A percentile compares a stretch with the other conserved stretches of the same genome.
Evolutionary conservation across 2,113 vertebrate species (phyloP).

Genomic region (Arizona elegans): DNA sequence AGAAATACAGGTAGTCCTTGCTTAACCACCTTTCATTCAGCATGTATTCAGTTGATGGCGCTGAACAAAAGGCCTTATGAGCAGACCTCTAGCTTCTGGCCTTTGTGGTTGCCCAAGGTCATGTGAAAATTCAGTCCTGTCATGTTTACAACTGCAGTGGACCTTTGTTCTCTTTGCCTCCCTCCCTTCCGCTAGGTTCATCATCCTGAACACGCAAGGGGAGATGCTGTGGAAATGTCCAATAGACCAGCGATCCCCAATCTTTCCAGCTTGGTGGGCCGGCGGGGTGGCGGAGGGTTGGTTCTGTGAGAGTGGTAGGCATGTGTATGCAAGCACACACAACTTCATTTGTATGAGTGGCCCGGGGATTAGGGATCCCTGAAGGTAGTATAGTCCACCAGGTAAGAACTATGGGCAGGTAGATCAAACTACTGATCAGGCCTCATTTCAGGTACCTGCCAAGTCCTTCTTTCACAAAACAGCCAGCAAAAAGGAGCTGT

Average conservation of each 20-base stretch:
- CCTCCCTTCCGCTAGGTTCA: neutral
- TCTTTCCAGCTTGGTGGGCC: too few relatives aligned
- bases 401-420: neutral
- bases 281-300: too few relatives aligned
- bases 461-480: neutral
- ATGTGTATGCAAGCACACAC: too few relatives aligned
- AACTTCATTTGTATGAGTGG: too few relatives aligned
- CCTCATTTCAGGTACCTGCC: neutral
- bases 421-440: neutral
- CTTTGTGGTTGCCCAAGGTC: neutral
- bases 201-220: neutral
- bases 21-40: neutral
- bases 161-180: neutral
- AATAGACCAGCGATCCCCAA: neutral
- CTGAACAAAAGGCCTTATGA: neutral
- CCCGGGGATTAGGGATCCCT: too few relatives aligned
- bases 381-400: neutral
- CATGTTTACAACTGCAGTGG: neutral
- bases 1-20: neutral
- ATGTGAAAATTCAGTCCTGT: neutral
- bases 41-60: neutral
- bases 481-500: neutral
- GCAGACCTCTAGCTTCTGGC: neutral
- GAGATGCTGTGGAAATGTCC: neutral
- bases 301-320: too few relatives aligned